Evolutionary conservation across 1,140 invertebrate species (phyloP), one percentile per base, ranked within the genome.

Genomic region (Drosophila arawakana): DNA sequence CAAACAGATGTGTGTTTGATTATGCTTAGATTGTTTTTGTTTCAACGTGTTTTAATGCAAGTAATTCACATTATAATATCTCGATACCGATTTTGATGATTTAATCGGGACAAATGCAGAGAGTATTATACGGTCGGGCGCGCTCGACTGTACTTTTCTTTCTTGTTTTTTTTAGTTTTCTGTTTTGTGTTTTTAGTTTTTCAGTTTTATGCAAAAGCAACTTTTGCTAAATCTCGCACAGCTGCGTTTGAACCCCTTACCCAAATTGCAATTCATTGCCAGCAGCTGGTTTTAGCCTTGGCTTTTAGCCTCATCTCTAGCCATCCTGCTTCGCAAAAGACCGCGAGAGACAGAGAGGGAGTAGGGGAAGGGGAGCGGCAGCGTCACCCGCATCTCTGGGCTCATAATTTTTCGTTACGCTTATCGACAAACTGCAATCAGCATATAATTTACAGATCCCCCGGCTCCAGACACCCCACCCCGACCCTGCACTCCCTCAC

Each of bases 341-440:
- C 21, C 39, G 50, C 37, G 61, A 66, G 52, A 52, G 25, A 21
- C 18, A 21, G 25, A 30, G 3, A 30, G 25, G 25, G 25, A 30
- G 6, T 21, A 3, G 25, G 25, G 25, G 5, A 25, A 4, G 25
- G 25, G 25, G 4, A 30, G 25, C 4, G 3, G 11, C 8, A 44
- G 63, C 55, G 71, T 76, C 76, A 76, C 82, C 82, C 82, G 82
- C 82, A 85, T 86, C 30, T 9, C 50, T 35, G 1, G 78, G 62
- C 63, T 70, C 82, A 86, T 85, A 86, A 85, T 85, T 85, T 81
- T 66, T 66, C 71, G 79, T 73, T 76, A 66, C 83, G 83, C 83
- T 86, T 86, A 86, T 86, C 82, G 79, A 69, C 73, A 61, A 77
- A 88, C 80, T 86, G 79, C 82, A 86, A 86, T 86, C 82, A 88